Evolutionary conservation across 1,140 invertebrate species (phyloP), one percentile per base, ranked within the genome.

Genomic region (Homarus americanus): DNA sequence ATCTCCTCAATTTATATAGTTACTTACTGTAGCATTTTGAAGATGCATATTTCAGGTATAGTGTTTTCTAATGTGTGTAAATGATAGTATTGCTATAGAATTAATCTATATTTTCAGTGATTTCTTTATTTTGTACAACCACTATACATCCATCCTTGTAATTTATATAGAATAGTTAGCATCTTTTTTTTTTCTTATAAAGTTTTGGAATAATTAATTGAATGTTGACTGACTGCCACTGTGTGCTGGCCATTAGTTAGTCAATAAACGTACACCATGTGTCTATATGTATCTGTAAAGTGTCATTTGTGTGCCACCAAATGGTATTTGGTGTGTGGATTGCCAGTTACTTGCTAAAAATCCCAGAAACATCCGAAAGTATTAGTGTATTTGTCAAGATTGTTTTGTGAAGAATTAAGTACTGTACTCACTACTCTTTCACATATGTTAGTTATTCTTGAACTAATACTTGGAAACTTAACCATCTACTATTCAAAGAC

Each of bases 1-100:
- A n/a, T 66, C 44, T 66, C 58, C 58, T 66, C 28, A 38, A 82
- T 82, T 82, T 82, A 24, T 63, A 53, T 66, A 82, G 44, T 63
- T 10, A 32, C 28, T 12, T n/a, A 63, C 20, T 82, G 58, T 58
- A 66, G 49, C 36, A 53, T 66, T 63, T 49, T 76, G 34, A 34
- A 63, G 40, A 82, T 63, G 36, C 63, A 36, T 63, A 82, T 38
- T 53, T 82, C 40, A 63, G 1, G 44, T 63, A 49, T 66, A 36
- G 10, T 58, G 36, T 38, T 82, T 63, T 82, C 40, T 66, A n/a
- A 36, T 53, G 36, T 63, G 53, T 24, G 36, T 40, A 76, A 76
- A 32, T 34, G 15, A 38, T 40, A 76, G 73, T 76, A 36, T 38
- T 76, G 15, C 40, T 76, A 76, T 76, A 41, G 40, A 76, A n/a